Percentiles rank a stretch among this genome's conserved stretches.
phyloP scores from a whole-genome alignment of 2,113 vertebrate species.

The Lagopus leucura region DNA sequence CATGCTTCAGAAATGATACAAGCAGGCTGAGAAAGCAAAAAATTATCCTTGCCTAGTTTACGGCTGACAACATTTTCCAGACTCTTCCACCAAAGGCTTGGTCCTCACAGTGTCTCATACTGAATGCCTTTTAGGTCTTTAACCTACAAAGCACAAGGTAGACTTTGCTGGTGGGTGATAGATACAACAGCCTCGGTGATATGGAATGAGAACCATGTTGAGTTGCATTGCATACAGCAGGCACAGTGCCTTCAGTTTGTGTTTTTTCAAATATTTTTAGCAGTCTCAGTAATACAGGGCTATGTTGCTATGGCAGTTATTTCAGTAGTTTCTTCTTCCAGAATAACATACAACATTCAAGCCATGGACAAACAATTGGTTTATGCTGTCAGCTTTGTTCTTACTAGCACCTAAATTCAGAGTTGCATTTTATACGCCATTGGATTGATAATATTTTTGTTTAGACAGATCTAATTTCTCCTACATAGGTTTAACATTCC shows the following conservation, averaged over 20 bases:
- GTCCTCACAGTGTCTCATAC: background rate
- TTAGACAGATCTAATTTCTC: background rate
- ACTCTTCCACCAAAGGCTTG: background rate
- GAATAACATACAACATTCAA: background rate
- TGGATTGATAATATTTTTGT: background rate
- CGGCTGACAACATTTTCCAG: background rate
- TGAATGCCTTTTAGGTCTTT: background rate
- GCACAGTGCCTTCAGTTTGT: background rate
- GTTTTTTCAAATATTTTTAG: background rate
- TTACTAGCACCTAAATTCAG: background rate
- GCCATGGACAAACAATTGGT: rapidly evolving
- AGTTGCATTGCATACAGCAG: rapidly evolving
- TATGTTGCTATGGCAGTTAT: background rate
- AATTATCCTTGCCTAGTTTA: background rate
- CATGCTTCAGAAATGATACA: background rate
- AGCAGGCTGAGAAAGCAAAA: background rate
- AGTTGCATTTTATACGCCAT: background rate
- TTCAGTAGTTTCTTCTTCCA: background rate
- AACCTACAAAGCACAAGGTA: background rate
- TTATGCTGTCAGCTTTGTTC: background rate
- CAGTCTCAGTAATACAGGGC: background rate
- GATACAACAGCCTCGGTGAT: background rate
- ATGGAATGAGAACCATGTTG: background rate
- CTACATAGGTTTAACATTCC: background rate
- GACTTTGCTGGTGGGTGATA: background rate